Base-by-base conservation (phyloP, 1,140 invertebrate genomes). In the Diuraphis noxia region DNA sequence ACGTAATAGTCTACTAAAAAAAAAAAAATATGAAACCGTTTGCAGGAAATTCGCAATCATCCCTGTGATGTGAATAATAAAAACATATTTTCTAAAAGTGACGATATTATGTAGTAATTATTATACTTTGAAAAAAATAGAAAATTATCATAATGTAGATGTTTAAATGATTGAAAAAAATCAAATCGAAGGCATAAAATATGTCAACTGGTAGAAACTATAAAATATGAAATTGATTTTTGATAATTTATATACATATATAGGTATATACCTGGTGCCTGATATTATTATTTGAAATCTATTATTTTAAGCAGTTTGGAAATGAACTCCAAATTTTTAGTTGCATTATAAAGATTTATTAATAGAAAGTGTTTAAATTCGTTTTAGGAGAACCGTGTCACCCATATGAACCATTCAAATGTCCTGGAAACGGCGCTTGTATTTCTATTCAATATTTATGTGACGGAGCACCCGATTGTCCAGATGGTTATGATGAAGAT, bases 371-470 rank as follows among this genome's bases (percentile, higher is more conserved):
- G 4, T 72, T n/a, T 5, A 17, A 34, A 40, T 88, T 88, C 9
- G 19, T 92, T 93, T 72, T 79, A 93, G 93, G 91, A 81, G 93
- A 93, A 30, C 92, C 93, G 92, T 98, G 97, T 93, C 97, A 97
- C 93, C 97, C 97, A 0, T 98, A 98, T 94, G 97, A 99, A 93
- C 98, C 98, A 25, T 99, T 99, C 95, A 98, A 98, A 93, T 99
- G 98, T 94, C 98, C 98, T 3, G 97, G 97, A 92, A 97, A 98
- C 93, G 96, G 96, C 92, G 93, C 94, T 52, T 99, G 98, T 94
- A 98, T 99, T 94, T 98, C 97, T 91, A 98, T 99, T 94, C 97
- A 98, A 94, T 99, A 99, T 95, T 95, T 96, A 92, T 99, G 97
- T 94, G 98, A 99, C 93, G 98, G 98, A 63, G 98, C 98, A 0